Conservation (phyloP, 1,140 invertebrate genomes). For the Brachionus manjavacas region DNA sequence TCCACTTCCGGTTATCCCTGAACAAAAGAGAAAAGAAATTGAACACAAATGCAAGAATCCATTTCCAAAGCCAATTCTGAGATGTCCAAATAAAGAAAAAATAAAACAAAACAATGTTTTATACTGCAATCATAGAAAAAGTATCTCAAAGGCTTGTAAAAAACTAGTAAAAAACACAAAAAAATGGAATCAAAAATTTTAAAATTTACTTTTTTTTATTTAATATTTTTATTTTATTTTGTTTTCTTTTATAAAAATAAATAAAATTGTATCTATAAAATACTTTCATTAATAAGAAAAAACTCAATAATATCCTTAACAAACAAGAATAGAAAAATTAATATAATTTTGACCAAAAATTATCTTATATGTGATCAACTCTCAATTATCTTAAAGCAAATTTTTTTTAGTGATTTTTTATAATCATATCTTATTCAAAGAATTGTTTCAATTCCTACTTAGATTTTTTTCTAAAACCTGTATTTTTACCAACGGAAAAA, state of each 20-base stretch:
- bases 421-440: too few relatives aligned
- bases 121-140: neutral
- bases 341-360: too few relatives aligned
- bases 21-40: neutral
- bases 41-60: neutral
- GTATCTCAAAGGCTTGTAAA: neutral
- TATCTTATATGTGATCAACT: too few relatives aligned
- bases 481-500: too few relatives aligned
- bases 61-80: neutral
- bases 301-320: too few relatives aligned
- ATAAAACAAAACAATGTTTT: neutral
- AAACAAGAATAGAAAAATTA: too few relatives aligned
- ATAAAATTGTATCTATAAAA: too few relatives aligned
- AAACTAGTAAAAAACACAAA: neutral
- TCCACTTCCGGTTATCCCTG: neutral
- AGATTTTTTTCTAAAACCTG: too few relatives aligned
- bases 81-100: neutral
- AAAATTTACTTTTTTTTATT: neutral
- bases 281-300: too few relatives aligned
- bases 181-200: neutral
- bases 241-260: neutral
- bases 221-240: neutral
- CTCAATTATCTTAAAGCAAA: too few relatives aligned
- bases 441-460: too few relatives aligned
- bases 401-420: too few relatives aligned